These are phyloP conservation scores for Triops longicaudatus DNA, from an alignment of 1,140 invertebrate species.

Conservation along the genomic window DNA sequence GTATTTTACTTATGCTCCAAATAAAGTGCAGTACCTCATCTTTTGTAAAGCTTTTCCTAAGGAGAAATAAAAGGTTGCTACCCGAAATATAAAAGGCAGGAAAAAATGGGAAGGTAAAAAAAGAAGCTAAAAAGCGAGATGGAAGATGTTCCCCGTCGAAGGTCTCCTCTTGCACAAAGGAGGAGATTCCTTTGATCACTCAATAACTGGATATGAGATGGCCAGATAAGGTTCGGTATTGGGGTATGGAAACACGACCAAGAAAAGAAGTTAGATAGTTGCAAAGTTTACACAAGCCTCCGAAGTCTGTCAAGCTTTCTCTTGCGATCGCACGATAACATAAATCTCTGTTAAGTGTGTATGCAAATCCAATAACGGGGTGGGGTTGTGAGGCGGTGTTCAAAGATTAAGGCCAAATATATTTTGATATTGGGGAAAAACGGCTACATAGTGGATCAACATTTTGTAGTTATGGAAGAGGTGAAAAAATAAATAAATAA, in stretches of 20 bases:
- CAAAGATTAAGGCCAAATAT: neutral
- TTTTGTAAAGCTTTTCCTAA: neutral
- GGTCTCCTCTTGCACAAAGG: neutral
- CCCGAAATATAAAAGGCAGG: too few species aligned
- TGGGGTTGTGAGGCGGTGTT: neutral
- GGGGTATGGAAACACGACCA: neutral
- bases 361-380: neutral
- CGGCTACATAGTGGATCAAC: neutral
- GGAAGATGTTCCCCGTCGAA: neutral
- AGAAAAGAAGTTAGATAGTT: neutral
- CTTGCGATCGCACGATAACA: neutral
- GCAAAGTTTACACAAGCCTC: constrained; percentile 1
- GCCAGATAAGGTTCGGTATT: neutral
- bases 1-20: neutral
- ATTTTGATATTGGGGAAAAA: neutral
- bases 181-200: neutral
- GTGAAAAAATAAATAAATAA: too few species aligned
- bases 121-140: too few species aligned
- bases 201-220: neutral
- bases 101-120: too few species aligned
- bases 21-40: neutral
- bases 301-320: neutral
- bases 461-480: neutral
- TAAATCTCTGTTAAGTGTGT: neutral
- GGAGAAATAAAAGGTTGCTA: neutral